A percentile compares a stretch with the other conserved stretches of the same genome.
phyloP scores from a whole-genome alignment of 2,888 invertebrate genomes.

The Oscheius onirici region DNA sequence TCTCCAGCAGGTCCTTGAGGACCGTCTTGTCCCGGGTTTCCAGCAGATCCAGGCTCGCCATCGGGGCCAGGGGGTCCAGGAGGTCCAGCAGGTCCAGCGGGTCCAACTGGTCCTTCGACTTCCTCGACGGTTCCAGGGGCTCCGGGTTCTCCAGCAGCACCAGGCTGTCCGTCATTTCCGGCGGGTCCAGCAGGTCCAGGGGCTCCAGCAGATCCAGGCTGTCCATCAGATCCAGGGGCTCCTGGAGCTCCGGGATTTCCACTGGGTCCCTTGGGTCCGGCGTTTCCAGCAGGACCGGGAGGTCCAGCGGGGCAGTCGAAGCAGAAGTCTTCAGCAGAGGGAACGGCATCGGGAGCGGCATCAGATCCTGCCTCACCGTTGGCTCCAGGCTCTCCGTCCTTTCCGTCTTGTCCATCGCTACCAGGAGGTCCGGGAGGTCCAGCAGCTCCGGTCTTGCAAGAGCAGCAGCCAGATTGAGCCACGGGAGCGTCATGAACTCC shows the following conservation, averaged over 20 bases:
- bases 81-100: constrained; percentile 57
- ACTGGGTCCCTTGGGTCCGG: constrained; percentile 57
- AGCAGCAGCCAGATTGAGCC: constrained; percentile 54
- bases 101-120: constrained; percentile 53
- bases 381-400: constrained; percentile 45
- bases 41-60: constrained; percentile 54
- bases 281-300: constrained; percentile 58
- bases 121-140: constrained; percentile 57
- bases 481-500: constrained; percentile 40
- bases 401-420: constrained; percentile 55
- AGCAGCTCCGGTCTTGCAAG: constrained; percentile 57
- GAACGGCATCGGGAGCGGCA: constrained; percentile 53
- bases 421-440: constrained; percentile 63
- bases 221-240: constrained; percentile 53
- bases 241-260: constrained; percentile 40
- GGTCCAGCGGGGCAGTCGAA: constrained; percentile 65
- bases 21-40: constrained; percentile 60
- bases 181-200: constrained; percentile 54
- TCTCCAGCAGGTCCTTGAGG: constrained; percentile 62
- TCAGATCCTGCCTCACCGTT: constrained; percentile 50
- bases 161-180: constrained; percentile 58
- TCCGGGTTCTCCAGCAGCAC: constrained; percentile 56
- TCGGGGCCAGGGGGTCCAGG: constrained; percentile 58
- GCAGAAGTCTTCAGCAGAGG: constrained; percentile 58
- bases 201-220: constrained; percentile 53